Conservation (phyloP, 2,113 vertebrate genomes). For the Leptocoma aspasia region DNA sequence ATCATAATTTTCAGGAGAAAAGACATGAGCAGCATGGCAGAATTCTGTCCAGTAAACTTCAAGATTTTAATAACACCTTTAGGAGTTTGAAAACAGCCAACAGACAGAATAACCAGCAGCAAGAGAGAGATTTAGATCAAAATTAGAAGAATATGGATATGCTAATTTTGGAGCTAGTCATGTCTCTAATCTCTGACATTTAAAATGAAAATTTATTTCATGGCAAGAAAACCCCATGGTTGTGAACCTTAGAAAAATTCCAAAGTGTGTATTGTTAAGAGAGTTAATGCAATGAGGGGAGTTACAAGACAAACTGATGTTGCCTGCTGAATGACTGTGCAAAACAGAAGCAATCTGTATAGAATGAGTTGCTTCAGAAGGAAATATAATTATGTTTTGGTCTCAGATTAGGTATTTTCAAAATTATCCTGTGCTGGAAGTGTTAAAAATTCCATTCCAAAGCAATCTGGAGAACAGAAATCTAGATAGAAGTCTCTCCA, state of each 20-base stretch:
- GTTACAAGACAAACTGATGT: constrained; percentile 8
- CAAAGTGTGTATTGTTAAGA: neutral
- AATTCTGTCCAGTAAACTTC: neutral
- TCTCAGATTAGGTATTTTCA: neutral
- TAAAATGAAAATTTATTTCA: constrained; percentile 13
- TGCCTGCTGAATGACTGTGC: constrained; percentile 10
- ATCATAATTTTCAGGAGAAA: neutral
- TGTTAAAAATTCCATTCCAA: neutral
- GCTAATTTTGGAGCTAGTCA: neutral
- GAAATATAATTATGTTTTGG: neutral
- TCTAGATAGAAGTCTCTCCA: neutral
- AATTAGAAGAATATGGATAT: neutral
- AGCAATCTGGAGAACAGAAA: neutral
- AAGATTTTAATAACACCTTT: neutral
- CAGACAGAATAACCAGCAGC: neutral
- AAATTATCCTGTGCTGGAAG: neutral
- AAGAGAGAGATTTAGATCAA: neutral
- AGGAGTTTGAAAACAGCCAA: neutral
- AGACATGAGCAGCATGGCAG: neutral
- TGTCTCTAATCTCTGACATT: neutral
- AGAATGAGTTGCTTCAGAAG: neutral
- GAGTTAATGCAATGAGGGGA: neutral
- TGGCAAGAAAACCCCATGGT: neutral
- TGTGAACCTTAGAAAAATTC: constrained; percentile 36
- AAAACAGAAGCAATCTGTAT: constrained; percentile 15